Conservation (phyloP, 2,113 vertebrate genomes). For the Amphiprion percula region DNA sequence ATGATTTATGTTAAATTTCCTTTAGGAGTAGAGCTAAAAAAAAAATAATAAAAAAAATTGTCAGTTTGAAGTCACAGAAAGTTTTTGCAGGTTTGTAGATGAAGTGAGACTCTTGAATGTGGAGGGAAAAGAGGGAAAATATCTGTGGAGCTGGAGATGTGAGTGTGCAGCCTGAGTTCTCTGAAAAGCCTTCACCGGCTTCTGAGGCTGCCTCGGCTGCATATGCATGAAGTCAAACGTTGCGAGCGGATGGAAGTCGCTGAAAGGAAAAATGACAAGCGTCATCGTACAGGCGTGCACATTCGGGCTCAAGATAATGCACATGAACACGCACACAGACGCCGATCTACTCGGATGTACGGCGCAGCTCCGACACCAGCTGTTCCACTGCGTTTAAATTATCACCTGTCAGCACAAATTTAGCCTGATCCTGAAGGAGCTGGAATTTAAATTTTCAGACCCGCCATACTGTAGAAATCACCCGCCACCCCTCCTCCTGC, state of each 20-base stretch:
- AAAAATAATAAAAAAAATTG: background rate
- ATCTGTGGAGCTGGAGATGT: constrained; percentile 1
- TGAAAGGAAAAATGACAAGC: constrained; percentile 50
- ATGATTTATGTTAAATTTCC: background rate
- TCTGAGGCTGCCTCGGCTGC: constrained; percentile 31
- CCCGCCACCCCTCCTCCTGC: constrained; percentile 30
- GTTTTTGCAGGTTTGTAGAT: constrained; percentile 10
- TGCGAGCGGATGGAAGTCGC: constrained; percentile 8
- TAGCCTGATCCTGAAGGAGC: constrained; percentile 35
- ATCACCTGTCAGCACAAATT: constrained; percentile 68
- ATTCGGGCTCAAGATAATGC: constrained; percentile 2
- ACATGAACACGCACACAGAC: constrained; percentile 8
- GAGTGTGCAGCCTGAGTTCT: constrained; percentile 9
- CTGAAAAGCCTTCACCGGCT: constrained; percentile 14
- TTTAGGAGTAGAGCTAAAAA: background rate
- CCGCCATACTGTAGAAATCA: constrained; percentile 36
- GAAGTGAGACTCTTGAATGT: constrained; percentile 18
- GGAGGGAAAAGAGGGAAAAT: background rate
- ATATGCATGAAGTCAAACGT: constrained; percentile 57
- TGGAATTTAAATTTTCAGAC: constrained; percentile 63
- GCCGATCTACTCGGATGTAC: constrained; percentile 7
- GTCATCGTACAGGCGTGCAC: background rate
- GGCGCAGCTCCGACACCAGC: constrained; percentile 32
- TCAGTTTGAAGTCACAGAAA: background rate
- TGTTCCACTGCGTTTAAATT: constrained; percentile 61